Evolutionary conservation across 2,888 invertebrate species (phyloP).

Genomic region (Brenthis ino): DNA sequence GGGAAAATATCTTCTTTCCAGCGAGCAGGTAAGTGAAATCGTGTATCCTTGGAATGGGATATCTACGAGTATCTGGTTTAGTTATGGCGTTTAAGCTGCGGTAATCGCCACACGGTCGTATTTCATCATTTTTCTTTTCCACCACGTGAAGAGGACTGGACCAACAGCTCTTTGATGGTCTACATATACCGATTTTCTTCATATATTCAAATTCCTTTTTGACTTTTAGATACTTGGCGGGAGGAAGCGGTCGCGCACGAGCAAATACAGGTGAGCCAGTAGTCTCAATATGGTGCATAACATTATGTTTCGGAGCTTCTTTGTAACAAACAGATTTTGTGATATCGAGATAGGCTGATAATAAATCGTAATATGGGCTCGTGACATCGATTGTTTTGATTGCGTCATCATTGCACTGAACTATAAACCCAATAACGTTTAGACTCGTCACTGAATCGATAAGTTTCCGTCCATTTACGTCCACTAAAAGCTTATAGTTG

Average conservation of each 20-base stretch:
- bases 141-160: no score
- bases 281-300: conserved; percentile 17
- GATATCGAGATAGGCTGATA: conserved; percentile 31
- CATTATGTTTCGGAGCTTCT: conserved; percentile 21
- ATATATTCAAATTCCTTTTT: conserved; percentile 8
- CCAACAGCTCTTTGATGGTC: no score
- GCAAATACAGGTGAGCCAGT: conserved; percentile 21
- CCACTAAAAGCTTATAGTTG: conserved; percentile 31
- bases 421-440: conserved; percentile 41
- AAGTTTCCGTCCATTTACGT: conserved; percentile 13
- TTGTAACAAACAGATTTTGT: conserved; percentile 32
- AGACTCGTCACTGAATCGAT: conserved; percentile 31
- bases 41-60: not conserved
- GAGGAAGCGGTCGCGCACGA: conserved; percentile 12
- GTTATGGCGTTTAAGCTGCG: no score
- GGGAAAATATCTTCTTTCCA: no score
- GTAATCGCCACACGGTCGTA: no score
- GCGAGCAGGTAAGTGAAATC: no score
- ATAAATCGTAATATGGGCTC: conserved; percentile 29
- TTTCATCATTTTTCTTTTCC: no score
- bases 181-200: not conserved
- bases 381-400: conserved; percentile 30
- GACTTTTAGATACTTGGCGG: conserved; percentile 11
- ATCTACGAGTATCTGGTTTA: no score
- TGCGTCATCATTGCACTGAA: conserved; percentile 12